Percentiles rank a stretch among this genome's conserved stretches.
Conservation (phyloP, 2,888 invertebrate genomes). For the Dryobota labecula region DNA sequence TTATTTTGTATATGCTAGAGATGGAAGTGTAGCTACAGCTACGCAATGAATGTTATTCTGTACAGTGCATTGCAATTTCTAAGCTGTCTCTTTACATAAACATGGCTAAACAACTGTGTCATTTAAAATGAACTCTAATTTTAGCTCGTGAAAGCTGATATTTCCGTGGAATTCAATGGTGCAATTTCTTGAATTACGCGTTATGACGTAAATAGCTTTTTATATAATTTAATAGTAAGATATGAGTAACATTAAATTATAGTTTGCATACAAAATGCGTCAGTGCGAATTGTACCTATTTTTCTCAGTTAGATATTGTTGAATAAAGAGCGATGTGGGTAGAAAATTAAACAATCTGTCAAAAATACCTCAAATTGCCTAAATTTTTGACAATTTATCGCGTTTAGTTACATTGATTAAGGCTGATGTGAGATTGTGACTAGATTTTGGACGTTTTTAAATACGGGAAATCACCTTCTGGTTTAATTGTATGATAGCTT, state of each 20-base stretch:
- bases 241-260: conserved; percentile 31
- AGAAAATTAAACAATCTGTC: not conserved
- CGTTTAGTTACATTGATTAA: not conserved
- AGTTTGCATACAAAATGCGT: conserved; percentile 34
- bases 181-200: conserved; percentile 21
- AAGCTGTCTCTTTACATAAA: conserved; percentile 1
- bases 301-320: conserved; percentile 12
- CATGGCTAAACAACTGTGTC: not conserved
- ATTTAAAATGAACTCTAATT: conserved; percentile 18
- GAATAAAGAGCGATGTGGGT: not conserved
- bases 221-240: conserved; percentile 25
- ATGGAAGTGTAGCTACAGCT: not conserved
- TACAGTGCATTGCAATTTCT: not conserved
- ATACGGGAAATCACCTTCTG: not conserved
- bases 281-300: conserved; percentile 8
- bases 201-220: conserved; percentile 56
- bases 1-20: conserved; percentile 1
- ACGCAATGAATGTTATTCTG: conserved; percentile 32
- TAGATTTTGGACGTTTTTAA: too few species aligned
- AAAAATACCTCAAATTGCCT: not conserved
- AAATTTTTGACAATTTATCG: too few species aligned
- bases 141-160: not conserved
- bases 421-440: not conserved
- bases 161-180: not conserved
- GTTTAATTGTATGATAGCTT: too few species aligned